A percentile compares a stretch with the other conserved stretches of the same genome.
phyloP scores from a whole-genome alignment of 2,113 vertebrate species.

The Pomatorhinus ruficollis region DNA sequence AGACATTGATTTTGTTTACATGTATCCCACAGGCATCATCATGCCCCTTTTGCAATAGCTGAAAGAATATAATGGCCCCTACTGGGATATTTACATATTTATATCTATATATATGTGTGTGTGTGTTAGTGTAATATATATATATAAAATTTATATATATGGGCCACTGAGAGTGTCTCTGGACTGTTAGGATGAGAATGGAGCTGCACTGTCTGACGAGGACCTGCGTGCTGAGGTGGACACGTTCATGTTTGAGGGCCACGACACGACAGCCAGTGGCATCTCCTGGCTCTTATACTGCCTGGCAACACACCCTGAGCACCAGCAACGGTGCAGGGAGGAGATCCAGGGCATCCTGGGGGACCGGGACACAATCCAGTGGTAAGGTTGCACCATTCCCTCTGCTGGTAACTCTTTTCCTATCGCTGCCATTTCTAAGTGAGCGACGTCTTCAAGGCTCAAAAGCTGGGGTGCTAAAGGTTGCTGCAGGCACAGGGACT shows the following conservation, averaged over 20 bases:
- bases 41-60: background rate
- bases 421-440: fast-evolving
- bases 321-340: slow-evolving; percentile 85
- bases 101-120: fast-evolving
- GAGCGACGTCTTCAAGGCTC: background rate
- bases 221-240: slow-evolving; percentile 88
- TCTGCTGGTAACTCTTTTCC: background rate
- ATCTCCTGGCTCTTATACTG: slow-evolving; percentile 87
- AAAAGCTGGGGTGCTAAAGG: background rate
- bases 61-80: background rate
- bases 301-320: slow-evolving; percentile 81
- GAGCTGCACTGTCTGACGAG: slow-evolving; percentile 80
- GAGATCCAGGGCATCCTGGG: slow-evolving; percentile 79
- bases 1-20: background rate
- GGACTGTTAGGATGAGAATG: slow-evolving; percentile 79
- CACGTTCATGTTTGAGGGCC: slow-evolving; percentile 95
- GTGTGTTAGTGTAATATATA: background rate
- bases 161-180: background rate
- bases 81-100: background rate
- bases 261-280: slow-evolving; percentile 87
- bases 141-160: background rate
- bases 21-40: background rate
- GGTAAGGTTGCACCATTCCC: slow-evolving; percentile 71
- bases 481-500: background rate
- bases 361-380: slow-evolving; percentile 76